Base-by-base conservation (phyloP, 2,888 invertebrate species). In the Drosophila atripex region DNA sequence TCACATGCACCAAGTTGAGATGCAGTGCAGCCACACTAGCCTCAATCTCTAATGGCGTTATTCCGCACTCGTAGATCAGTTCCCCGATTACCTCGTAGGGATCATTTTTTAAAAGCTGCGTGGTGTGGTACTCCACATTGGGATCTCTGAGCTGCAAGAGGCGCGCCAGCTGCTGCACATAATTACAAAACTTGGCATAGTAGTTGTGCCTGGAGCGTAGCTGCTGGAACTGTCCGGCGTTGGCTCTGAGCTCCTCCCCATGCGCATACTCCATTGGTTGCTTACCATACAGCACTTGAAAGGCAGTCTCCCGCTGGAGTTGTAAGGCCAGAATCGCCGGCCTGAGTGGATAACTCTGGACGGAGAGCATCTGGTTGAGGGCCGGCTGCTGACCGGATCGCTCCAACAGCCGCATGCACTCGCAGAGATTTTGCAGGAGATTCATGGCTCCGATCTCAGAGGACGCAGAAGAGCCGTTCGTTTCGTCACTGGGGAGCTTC, bases 1-100 rank as follows among this genome's bases (percentile, higher is more conserved):
- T 93, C 76, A 95, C 95, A 77, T 96, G 95, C 51, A 95, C 93
- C 55, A 96, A 92, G 92, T 96, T 95, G 1, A 96, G 93, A 88
- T 95, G 95, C 16, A 96, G 90, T 76, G 94, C 94, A 32, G 93
- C 93, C 66, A 95, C 95, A 78, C 95, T 93, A 0, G 93, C 91
- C 86, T 96, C 96, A 60, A 96, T 93, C 80, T 94, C 93, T 2
- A 94, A 92, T 0, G 95, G 94, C 3, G 95, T 94, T 56, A 95
- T 91, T 63, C 94, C 93, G 77, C 94, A 93, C 65, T 94, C 93
- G 80, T 95, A 95, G 66, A 96, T 93, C 86, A 95, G 92, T 77
- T 93, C 93, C 2, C 95, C 94, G 74, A 95, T 93, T 58, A 95
- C 92, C 75, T 93, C 93, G 58, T 94, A 93, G 9, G 94, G 92